Conservation (phyloP, 2,888 invertebrate species). For the Cremastinae sp. region DNA sequence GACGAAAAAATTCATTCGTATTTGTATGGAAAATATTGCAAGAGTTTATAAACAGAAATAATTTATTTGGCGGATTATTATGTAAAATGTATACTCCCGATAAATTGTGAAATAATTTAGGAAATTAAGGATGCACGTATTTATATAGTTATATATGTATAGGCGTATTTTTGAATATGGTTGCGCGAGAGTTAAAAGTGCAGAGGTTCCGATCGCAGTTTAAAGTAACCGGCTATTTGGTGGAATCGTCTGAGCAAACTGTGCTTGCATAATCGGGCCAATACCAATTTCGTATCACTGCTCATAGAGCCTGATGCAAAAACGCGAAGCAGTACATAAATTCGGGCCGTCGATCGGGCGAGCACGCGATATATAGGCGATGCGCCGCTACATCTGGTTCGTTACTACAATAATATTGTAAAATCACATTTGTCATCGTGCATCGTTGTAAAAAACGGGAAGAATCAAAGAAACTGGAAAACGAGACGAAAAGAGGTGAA, state of each 20-base stretch:
- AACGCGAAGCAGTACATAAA: slow-evolving; percentile 15
- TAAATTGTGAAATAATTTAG: too few species aligned
- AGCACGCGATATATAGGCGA: slow-evolving; percentile 25
- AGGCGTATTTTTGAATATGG: neutral
- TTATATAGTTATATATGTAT: neutral
- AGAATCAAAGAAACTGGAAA: slow-evolving; percentile 10
- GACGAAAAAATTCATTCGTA: neutral
- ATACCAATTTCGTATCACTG: slow-evolving; percentile 46
- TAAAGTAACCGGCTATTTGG: slow-evolving; percentile 58
- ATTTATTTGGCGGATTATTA: neutral
- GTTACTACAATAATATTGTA: slow-evolving; percentile 52
- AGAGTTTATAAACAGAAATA: too few species aligned
- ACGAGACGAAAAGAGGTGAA: slow-evolving; percentile 53
- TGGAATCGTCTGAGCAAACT: slow-evolving; percentile 56
- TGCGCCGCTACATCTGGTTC: slow-evolving; percentile 30
- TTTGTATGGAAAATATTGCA: neutral
- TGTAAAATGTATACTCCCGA: neutral
- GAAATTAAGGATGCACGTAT: neutral
- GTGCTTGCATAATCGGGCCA: slow-evolving; percentile 50
- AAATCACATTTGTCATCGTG: slow-evolving; percentile 57
- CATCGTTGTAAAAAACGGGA: slow-evolving; percentile 19
- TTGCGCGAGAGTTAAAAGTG: neutral
- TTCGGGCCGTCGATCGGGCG: slow-evolving; percentile 24
- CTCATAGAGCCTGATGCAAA: slow-evolving; percentile 34
- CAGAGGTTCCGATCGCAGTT: slow-evolving; percentile 29